phyloP scores from a whole-genome alignment of 2,888 invertebrate genomes.

The Drosophila vallismaia region DNA sequence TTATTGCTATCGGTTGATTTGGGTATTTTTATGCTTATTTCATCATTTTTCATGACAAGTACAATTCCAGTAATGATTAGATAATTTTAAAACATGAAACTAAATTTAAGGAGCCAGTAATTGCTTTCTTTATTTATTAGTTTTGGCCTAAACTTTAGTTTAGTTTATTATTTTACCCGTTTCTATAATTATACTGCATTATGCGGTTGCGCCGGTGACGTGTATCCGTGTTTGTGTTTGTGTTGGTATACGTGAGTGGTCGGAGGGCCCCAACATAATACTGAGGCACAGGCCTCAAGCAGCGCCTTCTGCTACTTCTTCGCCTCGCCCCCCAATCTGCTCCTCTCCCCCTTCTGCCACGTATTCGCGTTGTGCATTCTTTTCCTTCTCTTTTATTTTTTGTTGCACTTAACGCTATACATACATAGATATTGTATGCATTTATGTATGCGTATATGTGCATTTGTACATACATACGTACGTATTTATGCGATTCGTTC shows the following conservation, averaged over 20 bases:
- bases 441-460: neutral
- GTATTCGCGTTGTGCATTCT: slow-evolving; percentile 20
- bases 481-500: slow-evolving; percentile 71
- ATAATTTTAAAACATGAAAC: neutral
- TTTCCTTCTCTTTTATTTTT: slow-evolving; percentile 16
- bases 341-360: neutral
- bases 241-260: slow-evolving; percentile 41
- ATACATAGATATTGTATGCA: slow-evolving; percentile 23
- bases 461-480: neutral
- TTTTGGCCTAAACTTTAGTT: neutral
- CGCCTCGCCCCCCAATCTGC: slow-evolving; percentile 5
- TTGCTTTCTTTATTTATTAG: neutral
- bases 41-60: neutral
- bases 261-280: slow-evolving; percentile 63
- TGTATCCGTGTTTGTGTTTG: slow-evolving; percentile 10
- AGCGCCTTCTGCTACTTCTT: slow-evolving; percentile 36
- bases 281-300: slow-evolving; percentile 42
- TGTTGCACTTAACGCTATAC: neutral
- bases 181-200: slow-evolving; percentile 22
- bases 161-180: neutral
- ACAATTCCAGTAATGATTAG: neutral
- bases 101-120: neutral
- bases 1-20: slow-evolving; percentile 2
- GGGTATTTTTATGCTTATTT: slow-evolving; percentile 4
- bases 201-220: slow-evolving; percentile 7